Conservation (phyloP, 1,140 invertebrate genomes). For the Ips typographus region DNA sequence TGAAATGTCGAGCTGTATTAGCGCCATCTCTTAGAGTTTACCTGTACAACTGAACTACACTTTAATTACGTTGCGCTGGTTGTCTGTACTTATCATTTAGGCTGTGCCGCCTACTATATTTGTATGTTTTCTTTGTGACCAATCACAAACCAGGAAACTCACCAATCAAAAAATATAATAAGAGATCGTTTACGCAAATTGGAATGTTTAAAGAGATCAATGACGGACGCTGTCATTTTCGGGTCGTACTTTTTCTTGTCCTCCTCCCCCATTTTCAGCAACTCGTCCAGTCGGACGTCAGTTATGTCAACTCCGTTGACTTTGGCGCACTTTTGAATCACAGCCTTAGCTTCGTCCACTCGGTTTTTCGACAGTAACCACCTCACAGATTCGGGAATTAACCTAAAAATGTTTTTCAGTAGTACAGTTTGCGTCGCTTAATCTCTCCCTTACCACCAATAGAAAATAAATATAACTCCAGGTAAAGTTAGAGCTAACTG, state of each 20-base stretch:
- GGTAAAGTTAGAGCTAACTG: conserved; percentile 72
- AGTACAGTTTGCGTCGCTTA: neutral
- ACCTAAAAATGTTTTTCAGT: conserved; percentile 44
- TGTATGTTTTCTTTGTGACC: neutral
- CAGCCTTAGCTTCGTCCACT: conserved; percentile 55
- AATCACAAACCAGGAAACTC: conserved; percentile 41
- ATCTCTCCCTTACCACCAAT: conserved; percentile 71
- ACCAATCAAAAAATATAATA: conserved; percentile 77
- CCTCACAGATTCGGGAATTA: conserved; percentile 65
- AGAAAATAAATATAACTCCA: conserved; percentile 69
- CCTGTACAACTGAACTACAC: too few relatives aligned
- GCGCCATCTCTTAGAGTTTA: too few relatives aligned
- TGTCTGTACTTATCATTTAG: too few relatives aligned
- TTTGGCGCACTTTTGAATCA: conserved; percentile 59
- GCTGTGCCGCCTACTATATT: too few relatives aligned
- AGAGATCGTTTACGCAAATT: conserved; percentile 70
- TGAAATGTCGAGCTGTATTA: too few relatives aligned
- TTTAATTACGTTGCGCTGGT: too few relatives aligned
- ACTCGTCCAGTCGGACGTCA: conserved; percentile 30
- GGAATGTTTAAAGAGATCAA: conserved; percentile 70
- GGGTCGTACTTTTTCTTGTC: conserved; percentile 53
- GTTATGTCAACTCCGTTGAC: conserved; percentile 58
- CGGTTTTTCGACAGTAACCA: conserved; percentile 62
- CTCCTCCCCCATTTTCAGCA: conserved; percentile 33
- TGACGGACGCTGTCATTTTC: conserved; percentile 49